These are phyloP conservation scores for Caenorhabditis plicata DNA, from an alignment of 2,888 invertebrate species.

Conservation along the genomic window DNA sequence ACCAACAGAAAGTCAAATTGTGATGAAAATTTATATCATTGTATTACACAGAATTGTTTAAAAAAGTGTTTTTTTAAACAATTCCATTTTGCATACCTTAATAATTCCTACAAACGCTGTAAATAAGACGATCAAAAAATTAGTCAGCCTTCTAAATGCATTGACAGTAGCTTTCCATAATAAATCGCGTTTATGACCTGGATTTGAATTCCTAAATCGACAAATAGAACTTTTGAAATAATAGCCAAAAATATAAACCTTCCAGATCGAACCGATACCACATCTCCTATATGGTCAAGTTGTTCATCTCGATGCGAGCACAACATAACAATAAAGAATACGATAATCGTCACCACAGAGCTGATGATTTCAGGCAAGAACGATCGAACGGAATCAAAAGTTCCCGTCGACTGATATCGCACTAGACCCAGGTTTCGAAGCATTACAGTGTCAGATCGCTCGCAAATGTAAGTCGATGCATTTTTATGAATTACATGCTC, in stretches of 20 bases:
- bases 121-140: slow-evolving; percentile 50
- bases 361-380: slow-evolving; percentile 53
- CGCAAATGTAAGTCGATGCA: slow-evolving; percentile 25
- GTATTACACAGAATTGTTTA: no score
- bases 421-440: slow-evolving; percentile 26
- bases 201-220: slow-evolving; percentile 7
- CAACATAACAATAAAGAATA: slow-evolving; percentile 40
- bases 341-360: slow-evolving; percentile 35
- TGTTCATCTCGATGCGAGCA: slow-evolving; percentile 33
- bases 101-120: slow-evolving; percentile 51
- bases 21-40: no score
- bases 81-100: slow-evolving; percentile 29
- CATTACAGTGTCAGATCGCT: slow-evolving; percentile 18
- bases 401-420: slow-evolving; percentile 40
- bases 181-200: slow-evolving; percentile 9
- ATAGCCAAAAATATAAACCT: background rate
- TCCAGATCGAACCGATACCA: slow-evolving; percentile 8
- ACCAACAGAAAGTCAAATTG: no score
- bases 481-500: slow-evolving; percentile 21
- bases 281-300: slow-evolving; percentile 20
- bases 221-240: background rate
- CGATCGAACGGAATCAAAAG: slow-evolving; percentile 36
- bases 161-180: slow-evolving; percentile 29
- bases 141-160: slow-evolving; percentile 49
- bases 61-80: background rate